Base-by-base conservation (phyloP, 2,888 invertebrate genomes). In the Pharmacophagus antenor region DNA sequence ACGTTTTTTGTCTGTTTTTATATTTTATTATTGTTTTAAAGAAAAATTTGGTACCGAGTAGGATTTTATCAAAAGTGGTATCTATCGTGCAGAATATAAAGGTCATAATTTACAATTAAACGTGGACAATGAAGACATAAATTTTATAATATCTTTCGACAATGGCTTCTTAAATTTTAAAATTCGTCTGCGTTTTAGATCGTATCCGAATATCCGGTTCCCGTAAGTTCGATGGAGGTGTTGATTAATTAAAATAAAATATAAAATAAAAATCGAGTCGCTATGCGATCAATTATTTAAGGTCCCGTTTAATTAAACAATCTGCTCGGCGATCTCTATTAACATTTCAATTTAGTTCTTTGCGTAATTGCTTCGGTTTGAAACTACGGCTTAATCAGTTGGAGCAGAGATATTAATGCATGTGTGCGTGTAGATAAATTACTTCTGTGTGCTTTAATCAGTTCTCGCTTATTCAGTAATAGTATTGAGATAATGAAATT, bases 311-410 rank as follows among this genome's bases (percentile, higher is more conserved):
- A 66, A 66, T 65, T 63, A 58, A 62, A 56, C 56, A 61, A 65
- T 65, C 62, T 47, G 46, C 57, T 56, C 51, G 50, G 48, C 44
- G 61, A 61, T 63, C 56, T 61, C 57, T 58, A 56, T 56, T 63
- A 65, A 65, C 67, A 63, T 66, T 64, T 66, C 62, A 58, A 62
- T 61, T 66, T 63, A 56, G 61, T 58, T 57, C 53, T 54, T 55
- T 57, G 52, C 58, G 61, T 63, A 63, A 63, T 63, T 61, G 58
- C 61, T 53, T 42, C 41, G 58, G 41, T 53, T 51, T 58, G 52
- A 23, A 57, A 46, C 44, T 50, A 55, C 37, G 31, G 41, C 27
- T 51, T 52, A 61, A 61, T 58, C 37, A 51, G 47, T 27, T 21
- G 27, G n/a, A n/a, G n/a, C 27, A 6, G 48, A 15, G 42, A 49